phyloP scores from a whole-genome alignment of 2,113 vertebrate genomes.

The Muntiacus muntjak region DNA sequence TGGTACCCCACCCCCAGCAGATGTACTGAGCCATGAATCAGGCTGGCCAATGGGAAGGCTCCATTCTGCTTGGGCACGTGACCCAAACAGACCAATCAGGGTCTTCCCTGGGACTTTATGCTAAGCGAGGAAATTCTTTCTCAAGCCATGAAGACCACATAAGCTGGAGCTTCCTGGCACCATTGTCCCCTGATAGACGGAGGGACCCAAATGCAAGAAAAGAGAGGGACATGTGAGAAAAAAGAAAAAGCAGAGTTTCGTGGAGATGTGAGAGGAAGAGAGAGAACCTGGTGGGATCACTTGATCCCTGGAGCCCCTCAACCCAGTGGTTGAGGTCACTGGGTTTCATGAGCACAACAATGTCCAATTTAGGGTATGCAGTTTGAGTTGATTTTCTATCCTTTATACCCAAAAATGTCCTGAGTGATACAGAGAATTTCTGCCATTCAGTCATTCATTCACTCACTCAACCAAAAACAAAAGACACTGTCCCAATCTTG shows the following conservation, averaged over 20 bases:
- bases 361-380: background rate
- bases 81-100: background rate
- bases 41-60: background rate
- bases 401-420: background rate
- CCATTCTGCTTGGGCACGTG: background rate
- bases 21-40: rapidly evolving
- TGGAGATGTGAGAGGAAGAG: background rate
- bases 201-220: background rate
- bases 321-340: background rate
- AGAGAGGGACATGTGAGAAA: background rate
- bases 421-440: background rate
- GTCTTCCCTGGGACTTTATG: background rate
- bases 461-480: background rate
- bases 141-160: no score
- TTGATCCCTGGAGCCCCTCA: background rate
- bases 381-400: background rate
- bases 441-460: background rate
- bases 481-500: background rate
- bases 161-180: background rate
- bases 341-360: background rate
- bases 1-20: background rate
- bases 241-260: background rate
- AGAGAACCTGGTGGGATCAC: rapidly evolving
- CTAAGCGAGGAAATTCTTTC: background rate
- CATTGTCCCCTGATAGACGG: rapidly evolving